These are phyloP conservation scores for Penaeus japonicus DNA, from an alignment of 1,140 invertebrate species.

Conservation along the genomic window DNA sequence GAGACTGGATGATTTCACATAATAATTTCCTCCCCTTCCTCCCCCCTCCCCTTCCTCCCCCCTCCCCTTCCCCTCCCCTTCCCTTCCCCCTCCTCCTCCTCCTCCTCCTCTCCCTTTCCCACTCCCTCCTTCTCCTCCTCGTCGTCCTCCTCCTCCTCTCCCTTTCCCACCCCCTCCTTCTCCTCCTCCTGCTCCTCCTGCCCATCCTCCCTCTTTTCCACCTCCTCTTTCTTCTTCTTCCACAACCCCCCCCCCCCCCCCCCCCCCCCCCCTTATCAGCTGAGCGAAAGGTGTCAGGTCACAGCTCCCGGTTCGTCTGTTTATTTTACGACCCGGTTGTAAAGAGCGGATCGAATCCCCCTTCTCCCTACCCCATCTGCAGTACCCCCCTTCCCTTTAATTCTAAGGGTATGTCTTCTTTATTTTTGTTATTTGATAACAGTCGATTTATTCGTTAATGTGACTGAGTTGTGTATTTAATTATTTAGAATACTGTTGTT, in stretches of 20 bases:
- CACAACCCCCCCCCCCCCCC: neutral
- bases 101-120: neutral
- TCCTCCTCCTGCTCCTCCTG: neutral
- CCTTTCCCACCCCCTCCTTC: neutral
- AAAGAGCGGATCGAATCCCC: neutral
- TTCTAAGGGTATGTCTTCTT: too few relatives aligned
- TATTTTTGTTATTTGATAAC: too few relatives aligned
- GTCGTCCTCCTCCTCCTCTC: neutral
- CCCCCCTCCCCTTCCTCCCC: too few relatives aligned
- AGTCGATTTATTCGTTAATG: too few relatives aligned
- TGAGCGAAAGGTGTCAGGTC: neutral
- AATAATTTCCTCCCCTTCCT: too few relatives aligned
- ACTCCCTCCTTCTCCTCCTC: neutral
- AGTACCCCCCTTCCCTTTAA: too few relatives aligned
- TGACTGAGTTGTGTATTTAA: too few relatives aligned
- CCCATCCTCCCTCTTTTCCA: too few relatives aligned
- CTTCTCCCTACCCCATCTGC: neutral
- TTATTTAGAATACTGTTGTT: too few relatives aligned
- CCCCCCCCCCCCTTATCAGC: neutral
- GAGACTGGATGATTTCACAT: too few relatives aligned
- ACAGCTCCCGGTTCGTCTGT: too few relatives aligned
- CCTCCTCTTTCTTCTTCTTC: neutral
- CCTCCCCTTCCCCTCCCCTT: neutral
- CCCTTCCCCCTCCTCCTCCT: neutral
- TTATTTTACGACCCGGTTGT: too few relatives aligned